These are phyloP conservation scores for Holotrichia oblita DNA, from an alignment of 1,140 invertebrate species.

Conservation along the genomic window DNA sequence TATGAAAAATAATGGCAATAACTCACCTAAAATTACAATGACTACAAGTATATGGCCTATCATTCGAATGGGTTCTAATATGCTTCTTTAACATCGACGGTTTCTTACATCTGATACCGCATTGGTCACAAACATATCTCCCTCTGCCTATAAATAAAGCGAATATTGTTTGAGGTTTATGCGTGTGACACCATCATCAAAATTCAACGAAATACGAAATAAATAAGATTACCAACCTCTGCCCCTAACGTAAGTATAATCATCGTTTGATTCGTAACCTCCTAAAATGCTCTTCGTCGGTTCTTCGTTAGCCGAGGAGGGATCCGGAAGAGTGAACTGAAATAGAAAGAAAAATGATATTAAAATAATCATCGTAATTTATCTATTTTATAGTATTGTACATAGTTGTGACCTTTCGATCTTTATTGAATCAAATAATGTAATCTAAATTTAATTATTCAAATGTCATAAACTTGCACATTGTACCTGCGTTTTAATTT, in stretches of 20 bases:
- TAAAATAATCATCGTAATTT: too few species aligned
- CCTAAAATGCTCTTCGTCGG: conserved; percentile 63
- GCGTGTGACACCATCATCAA: background rate
- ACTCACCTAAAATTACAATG: conserved; percentile 90
- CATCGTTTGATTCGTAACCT: conserved; percentile 93
- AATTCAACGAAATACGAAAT: background rate
- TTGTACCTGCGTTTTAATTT: too few species aligned
- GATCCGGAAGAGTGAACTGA: conserved; percentile 54
- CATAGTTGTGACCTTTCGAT: too few species aligned
- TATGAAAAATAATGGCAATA: background rate
- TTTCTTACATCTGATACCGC: conserved; percentile 98
- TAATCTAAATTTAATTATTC: too few species aligned
- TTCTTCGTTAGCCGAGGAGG: conserved; percentile 51
- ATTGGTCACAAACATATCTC: conserved; percentile 95
- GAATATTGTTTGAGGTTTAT: conserved; percentile 6
- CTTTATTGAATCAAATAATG: too few species aligned
- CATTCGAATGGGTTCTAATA: conserved; percentile 96
- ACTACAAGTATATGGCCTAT: conserved; percentile 93
- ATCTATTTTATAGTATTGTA: too few species aligned
- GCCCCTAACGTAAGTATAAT: conserved; percentile 95
- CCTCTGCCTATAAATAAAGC: conserved; percentile 74
- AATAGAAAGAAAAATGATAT: conserved; percentile 41
- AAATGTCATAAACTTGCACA: too few species aligned
- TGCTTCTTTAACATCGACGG: conserved; percentile 99
- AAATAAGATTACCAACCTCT: conserved; percentile 66